Conservation (phyloP, 2,797 vertebrate genomes). For the Dipus sagitta region DNA sequence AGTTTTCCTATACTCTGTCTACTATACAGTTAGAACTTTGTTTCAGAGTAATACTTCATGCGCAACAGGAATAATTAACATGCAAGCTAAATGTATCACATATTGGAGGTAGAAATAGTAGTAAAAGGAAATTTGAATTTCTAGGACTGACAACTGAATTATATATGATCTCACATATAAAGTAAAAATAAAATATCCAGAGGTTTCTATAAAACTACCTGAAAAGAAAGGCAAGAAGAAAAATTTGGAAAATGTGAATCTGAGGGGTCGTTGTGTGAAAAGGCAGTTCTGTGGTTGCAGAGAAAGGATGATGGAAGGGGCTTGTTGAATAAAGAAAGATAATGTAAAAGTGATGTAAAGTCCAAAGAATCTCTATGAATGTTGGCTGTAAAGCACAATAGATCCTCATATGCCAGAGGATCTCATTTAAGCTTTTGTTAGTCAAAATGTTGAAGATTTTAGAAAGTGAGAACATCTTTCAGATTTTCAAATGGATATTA, state of each 20-base stretch:
- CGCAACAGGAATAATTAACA: slow-evolving; percentile 3
- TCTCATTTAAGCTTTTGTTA: background rate
- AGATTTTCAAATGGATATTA: slow-evolving; percentile 6
- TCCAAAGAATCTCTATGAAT: background rate
- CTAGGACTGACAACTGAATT: background rate
- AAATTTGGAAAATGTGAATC: background rate
- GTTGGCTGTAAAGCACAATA: background rate
- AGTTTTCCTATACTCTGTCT: background rate
- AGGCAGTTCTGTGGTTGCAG: slow-evolving; percentile 24
- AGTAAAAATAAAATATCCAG: background rate
- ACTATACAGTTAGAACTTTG: background rate
- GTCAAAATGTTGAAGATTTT: background rate
- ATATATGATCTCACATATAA: background rate
- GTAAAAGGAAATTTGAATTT: background rate
- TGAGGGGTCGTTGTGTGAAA: background rate
- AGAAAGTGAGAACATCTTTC: background rate
- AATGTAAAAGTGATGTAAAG: background rate
- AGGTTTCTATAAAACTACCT: background rate
- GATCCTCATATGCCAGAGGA: background rate
- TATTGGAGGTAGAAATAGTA: background rate
- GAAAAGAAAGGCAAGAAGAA: background rate
- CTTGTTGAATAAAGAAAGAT: background rate
- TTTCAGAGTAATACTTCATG: background rate
- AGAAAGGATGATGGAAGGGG: background rate
- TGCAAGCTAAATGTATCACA: background rate